Evolutionary conservation across 2,888 invertebrate species (phyloP).

Genomic region (Blera fallax): DNA sequence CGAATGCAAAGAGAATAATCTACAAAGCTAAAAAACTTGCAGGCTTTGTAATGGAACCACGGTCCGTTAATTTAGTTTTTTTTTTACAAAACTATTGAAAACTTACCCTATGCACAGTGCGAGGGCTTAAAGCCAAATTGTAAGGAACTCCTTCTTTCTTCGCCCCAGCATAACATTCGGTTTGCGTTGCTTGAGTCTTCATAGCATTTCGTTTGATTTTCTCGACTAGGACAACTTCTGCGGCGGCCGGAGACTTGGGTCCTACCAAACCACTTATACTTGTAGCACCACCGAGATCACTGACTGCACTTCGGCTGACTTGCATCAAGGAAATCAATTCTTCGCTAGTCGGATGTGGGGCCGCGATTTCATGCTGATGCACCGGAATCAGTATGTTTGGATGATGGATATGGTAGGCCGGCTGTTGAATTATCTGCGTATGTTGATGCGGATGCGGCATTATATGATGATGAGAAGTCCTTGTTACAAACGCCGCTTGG

Average conservation of each 20-base stretch:
- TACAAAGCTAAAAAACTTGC: too few species aligned
- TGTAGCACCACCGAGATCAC: constrained; percentile 11
- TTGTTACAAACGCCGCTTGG: constrained; percentile 73
- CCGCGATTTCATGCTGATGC: constrained; percentile 76
- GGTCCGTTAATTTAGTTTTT: too few species aligned
- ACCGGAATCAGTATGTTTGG: constrained; percentile 64
- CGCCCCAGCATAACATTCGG: constrained; percentile 86
- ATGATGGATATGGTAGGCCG: constrained; percentile 69
- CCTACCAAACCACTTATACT: constrained; percentile 47
- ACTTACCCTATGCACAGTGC: constrained; percentile 89
- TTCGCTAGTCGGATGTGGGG: constrained; percentile 73
- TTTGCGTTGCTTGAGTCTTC: constrained; percentile 97
- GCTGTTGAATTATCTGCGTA: constrained; percentile 73
- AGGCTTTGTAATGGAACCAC: too few species aligned
- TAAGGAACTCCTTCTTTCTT: constrained; percentile 90
- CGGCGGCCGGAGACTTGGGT: constrained; percentile 77
- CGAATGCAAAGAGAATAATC: too few species aligned
- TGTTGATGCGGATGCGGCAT: constrained; percentile 74
- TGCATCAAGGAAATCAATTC: constrained; percentile 65
- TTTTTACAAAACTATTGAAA: too few species aligned
- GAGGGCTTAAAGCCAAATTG: constrained; percentile 87
- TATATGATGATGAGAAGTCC: constrained; percentile 73
- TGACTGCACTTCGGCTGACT: constrained; percentile 29
- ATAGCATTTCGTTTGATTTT: constrained; percentile 91
- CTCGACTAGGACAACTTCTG: constrained; percentile 84